Percentiles rank a stretch among this genome's conserved stretches.
These are phyloP conservation scores for Saxicola maurus DNA, from an alignment of 2,797 vertebrate species.

Conservation along the genomic window DNA sequence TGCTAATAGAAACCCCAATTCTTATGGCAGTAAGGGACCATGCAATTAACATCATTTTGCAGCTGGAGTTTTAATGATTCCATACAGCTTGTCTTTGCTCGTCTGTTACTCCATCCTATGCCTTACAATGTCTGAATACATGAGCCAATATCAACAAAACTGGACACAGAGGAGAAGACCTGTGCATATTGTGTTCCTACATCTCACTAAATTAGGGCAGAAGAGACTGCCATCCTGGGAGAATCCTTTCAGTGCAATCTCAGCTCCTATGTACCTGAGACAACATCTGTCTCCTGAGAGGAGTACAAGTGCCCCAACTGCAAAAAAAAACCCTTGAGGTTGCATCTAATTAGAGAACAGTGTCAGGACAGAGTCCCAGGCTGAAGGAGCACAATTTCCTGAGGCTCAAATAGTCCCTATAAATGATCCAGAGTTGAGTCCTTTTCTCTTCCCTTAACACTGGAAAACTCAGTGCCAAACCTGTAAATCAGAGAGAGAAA, in stretches of 20 bases:
- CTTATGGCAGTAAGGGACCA: not conserved
- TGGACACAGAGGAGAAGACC: not conserved
- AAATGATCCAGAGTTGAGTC: not conserved
- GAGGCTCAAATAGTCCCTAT: not conserved
- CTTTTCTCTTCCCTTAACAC: accelerated
- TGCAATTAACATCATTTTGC: not conserved
- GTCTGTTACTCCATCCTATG: not conserved
- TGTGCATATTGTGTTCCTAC: not conserved
- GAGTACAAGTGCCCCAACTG: not conserved
- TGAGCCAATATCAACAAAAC: not conserved
- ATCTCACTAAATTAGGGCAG: not conserved
- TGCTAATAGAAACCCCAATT: not conserved
- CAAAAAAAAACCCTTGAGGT: not conserved
- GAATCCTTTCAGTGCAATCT: not conserved
- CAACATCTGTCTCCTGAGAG: not conserved
- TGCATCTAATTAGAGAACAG: not conserved
- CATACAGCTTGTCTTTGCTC: not conserved
- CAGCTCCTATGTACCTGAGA: not conserved
- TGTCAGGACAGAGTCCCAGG: not conserved
- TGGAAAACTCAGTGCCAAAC: not conserved
- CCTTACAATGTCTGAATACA: not conserved
- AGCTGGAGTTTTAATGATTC: not conserved
- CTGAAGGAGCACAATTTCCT: not conserved
- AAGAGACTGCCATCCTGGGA: not conserved
- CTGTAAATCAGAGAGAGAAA: not conserved